These are phyloP conservation scores for Rana temporaria DNA, from an alignment of 2,113 vertebrate genomes.

Conservation along the genomic window DNA sequence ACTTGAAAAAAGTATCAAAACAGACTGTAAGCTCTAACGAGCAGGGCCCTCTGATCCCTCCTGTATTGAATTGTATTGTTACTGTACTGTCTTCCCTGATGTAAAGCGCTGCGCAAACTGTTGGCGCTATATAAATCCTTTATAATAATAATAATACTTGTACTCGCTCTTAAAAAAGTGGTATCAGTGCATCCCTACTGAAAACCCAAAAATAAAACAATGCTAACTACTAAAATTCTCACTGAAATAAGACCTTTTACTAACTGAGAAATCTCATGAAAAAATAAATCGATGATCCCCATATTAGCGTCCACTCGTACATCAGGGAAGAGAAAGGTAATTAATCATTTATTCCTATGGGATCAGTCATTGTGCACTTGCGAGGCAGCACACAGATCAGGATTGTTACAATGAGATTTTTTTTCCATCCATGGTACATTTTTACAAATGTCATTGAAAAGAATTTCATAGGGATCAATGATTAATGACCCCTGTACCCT, in stretches of 20 bases:
- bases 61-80: no score
- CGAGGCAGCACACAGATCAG: background rate
- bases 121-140: no score
- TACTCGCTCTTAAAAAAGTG: no score
- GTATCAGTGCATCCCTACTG: no score
- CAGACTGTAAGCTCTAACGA: no score
- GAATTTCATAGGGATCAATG: slow-evolving; percentile 34
- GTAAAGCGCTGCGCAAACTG: no score
- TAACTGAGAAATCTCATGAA: background rate
- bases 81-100: no score
- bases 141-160: no score
- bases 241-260: background rate
- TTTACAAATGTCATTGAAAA: slow-evolving; percentile 2
- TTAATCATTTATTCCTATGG: slow-evolving; percentile 9
- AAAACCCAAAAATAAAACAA: background rate
- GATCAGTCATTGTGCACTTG: background rate
- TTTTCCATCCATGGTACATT: background rate
- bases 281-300: slow-evolving; percentile 10
- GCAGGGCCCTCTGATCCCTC: no score
- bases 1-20: no score
- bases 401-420: background rate
- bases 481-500: slow-evolving; percentile 26
- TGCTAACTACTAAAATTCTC: background rate
- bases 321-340: background rate
- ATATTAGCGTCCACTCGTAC: background rate